Conservation (phyloP, 1,140 invertebrate species). For the Calycopis cecrops region DNA sequence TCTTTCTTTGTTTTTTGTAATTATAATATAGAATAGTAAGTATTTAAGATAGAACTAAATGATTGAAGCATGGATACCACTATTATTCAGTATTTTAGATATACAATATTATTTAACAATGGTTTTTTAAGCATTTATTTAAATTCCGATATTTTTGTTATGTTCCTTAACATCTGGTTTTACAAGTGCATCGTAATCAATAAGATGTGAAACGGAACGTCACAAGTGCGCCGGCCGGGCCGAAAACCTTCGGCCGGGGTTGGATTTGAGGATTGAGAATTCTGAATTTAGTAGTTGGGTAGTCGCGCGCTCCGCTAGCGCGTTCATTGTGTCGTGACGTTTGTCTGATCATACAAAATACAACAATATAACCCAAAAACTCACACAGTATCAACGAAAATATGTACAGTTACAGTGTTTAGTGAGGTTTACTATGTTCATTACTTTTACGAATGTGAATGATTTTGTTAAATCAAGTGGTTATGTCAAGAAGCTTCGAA, state of each 20-base stretch:
- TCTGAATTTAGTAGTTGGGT: constrained; percentile 12
- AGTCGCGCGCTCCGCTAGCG: constrained; percentile 9
- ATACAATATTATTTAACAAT: too few relatives aligned
- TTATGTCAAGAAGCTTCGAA: constrained; percentile 41
- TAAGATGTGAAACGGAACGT: constrained; percentile 53
- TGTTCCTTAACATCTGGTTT: too few relatives aligned
- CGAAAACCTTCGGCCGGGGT: constrained; percentile 40
- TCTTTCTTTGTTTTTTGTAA: too few relatives aligned
- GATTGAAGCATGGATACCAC: too few relatives aligned
- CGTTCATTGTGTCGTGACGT: background rate
- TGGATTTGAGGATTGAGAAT: constrained; percentile 5
- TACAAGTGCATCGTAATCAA: constrained; percentile 24
- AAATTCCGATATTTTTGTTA: too few relatives aligned
- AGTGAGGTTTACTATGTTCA: constrained; percentile 34
- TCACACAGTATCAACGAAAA: constrained; percentile 30
- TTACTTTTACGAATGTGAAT: constrained; percentile 37
- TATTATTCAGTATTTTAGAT: too few relatives aligned
- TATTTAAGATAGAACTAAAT: too few relatives aligned
- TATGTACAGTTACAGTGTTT: constrained; percentile 40
- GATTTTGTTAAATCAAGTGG: constrained; percentile 33
- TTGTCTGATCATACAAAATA: constrained; percentile 33
- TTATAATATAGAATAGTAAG: too few relatives aligned
- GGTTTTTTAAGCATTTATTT: too few relatives aligned
- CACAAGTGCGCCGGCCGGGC: constrained; percentile 47
- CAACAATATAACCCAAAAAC: constrained; percentile 63